phyloP scores from a whole-genome alignment of 2,888 invertebrate species.

The Empis livida region DNA sequence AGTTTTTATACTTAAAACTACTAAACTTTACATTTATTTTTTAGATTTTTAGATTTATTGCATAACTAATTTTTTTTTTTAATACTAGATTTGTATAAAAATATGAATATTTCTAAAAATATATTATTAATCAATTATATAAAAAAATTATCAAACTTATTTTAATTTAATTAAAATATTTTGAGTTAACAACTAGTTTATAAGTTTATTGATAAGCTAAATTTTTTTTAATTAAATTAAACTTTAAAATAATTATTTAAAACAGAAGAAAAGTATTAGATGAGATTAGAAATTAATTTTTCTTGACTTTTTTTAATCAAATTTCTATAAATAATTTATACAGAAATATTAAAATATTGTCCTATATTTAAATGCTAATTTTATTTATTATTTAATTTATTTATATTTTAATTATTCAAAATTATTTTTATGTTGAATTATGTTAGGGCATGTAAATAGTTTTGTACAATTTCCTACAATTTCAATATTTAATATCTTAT shows the following conservation, averaged over 20 bases:
- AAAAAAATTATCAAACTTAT: no score
- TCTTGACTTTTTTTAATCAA: background rate
- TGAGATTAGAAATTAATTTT: background rate
- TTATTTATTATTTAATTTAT: background rate
- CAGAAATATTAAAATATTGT: conserved; percentile 17
- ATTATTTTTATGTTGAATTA: conserved; percentile 5
- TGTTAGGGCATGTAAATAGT: conserved; percentile 5
- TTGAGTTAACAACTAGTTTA: no score
- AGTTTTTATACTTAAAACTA: no score
- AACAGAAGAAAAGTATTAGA: background rate
- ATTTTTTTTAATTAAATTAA: no score
- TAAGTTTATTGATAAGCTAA: no score
- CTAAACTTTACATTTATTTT: no score
- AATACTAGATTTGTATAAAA: no score
- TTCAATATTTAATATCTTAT: background rate
- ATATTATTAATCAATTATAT: no score
- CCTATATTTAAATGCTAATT: conserved; percentile 26
- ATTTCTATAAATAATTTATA: no score
- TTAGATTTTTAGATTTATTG: background rate
- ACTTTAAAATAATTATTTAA: no score
- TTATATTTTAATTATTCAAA: background rate
- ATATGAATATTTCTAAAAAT: no score
- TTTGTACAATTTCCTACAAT: background rate
- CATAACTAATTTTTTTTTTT: background rate
- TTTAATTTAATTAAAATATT: no score